A percentile compares a stretch with the other conserved stretches of the same genome.
Evolutionary conservation across 2,113 vertebrate species (phyloP).

Genomic region (Globicephala melas): DNA sequence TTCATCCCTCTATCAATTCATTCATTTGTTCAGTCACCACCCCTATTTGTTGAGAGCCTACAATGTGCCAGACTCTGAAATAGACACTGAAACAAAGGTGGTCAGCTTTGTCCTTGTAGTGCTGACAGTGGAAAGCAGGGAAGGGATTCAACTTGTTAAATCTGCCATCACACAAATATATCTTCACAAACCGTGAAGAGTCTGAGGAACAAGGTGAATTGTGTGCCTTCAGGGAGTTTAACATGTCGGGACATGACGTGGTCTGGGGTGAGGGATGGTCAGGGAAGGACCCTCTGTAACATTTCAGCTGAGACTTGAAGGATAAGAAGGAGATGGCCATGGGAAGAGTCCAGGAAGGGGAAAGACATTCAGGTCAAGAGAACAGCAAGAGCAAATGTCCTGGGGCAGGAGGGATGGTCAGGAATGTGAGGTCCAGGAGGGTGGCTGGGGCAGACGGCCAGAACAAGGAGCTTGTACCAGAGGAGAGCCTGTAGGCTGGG

Average conservation of each 20-base stretch:
- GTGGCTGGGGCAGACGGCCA: background rate
- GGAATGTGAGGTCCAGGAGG: background rate
- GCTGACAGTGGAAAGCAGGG: background rate
- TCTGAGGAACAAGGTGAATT: background rate
- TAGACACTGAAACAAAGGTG: background rate
- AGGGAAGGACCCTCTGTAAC: background rate
- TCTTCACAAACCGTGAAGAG: background rate
- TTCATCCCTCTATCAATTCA: background rate
- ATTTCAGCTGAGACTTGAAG: background rate
- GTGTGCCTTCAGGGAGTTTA: background rate
- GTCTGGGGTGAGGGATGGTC: background rate
- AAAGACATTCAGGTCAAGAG: background rate
- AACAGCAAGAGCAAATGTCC: background rate
- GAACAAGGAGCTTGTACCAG: background rate
- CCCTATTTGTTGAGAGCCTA: background rate
- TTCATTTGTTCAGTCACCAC: background rate
- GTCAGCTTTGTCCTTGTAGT: background rate
- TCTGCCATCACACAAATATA: background rate
- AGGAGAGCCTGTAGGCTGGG: background rate
- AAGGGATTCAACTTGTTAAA: background rate
- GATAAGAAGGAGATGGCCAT: background rate
- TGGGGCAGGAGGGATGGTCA: background rate
- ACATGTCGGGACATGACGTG: background rate
- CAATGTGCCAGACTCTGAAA: background rate
- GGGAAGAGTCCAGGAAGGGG: background rate